Base-by-base conservation (phyloP, 1,140 invertebrate genomes). In the Plectus sambesii region DNA sequence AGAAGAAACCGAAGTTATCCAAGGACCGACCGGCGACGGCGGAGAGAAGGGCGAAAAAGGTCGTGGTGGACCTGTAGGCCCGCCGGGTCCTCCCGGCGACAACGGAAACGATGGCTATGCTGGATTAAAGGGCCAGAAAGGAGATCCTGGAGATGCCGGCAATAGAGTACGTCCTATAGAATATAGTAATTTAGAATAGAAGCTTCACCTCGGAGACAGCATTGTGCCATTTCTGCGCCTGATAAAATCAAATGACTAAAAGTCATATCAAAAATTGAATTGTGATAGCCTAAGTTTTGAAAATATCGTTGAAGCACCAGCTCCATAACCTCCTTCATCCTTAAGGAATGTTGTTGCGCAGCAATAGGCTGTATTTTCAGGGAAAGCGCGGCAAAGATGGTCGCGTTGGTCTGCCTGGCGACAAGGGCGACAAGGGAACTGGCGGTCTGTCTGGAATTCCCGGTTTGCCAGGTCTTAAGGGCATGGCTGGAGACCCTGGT, bases 11-110 rank as follows among this genome's bases (percentile, higher is more conserved):
- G 62, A 68, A 49, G 65, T 66, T 3, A 60, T 66, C 36, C 63
- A 61, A 53, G 63, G 63, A 22, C 63, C 63, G 26, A 12, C 53
- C 19, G 63, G 63, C 24, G 42, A 43, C 30, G 25, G 9, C 12
- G 63, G 63, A 37, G 42, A 39, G 19, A 66, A 67, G 46, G 64
- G 64, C 45, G 64, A 67, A 40, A 67, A 67, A 48, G 64, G 64
- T 33, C 59, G 63, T 20, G 60, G 46, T 27, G 64, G 64, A 9
- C 58, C 62, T 22, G 51, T 56, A 25, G 64, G 64, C 27, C 63
- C 63, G 4, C 63, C 42, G 17, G 49, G 49, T 43, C 37, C 50
- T 19, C 52, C 45, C 17, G 66, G 64, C 38, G 40, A 46, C n/a
- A 63, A 67, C 30, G 64, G 64, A 8, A 20, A 52, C 37, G 62